Evolutionary conservation across 37 sponge, comb jelly and placozoan genomes (phyloP).

Genomic region (Chondrosia reniformis): DNA sequence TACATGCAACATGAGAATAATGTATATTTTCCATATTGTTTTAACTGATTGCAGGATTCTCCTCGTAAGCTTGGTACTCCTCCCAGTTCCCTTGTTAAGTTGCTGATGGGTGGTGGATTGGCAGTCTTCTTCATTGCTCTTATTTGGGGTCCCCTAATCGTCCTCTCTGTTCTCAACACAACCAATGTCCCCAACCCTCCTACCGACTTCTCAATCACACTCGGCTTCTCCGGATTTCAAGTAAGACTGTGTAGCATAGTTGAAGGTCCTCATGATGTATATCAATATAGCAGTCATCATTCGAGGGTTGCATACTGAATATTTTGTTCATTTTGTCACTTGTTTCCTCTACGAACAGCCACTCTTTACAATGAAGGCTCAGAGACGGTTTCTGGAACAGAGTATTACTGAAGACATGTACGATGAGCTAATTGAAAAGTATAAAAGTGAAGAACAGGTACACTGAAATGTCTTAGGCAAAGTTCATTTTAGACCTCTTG

Average conservation of each 20-base stretch:
- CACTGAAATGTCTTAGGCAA: background rate
- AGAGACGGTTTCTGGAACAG: background rate
- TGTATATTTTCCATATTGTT: background rate
- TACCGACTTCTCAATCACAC: conserved; percentile 18
- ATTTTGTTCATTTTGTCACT: too few species aligned
- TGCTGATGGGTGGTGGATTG: conserved; percentile 47
- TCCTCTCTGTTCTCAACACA: conserved; percentile 52
- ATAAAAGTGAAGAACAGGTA: background rate
- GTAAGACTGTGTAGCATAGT: too few species aligned
- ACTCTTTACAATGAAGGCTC: background rate
- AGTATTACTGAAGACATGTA: background rate
- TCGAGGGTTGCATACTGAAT: too few species aligned
- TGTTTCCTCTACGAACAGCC: background rate
- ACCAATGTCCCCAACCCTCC: conserved; percentile 59
- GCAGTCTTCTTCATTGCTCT: conserved; percentile 44
- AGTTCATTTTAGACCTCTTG: too few species aligned
- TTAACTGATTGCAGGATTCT: conserved; percentile 23
- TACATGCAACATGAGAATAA: background rate
- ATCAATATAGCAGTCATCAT: too few species aligned
- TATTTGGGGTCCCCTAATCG: conserved; percentile 80
- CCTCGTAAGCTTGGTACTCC: conserved; percentile 57
- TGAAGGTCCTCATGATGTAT: too few species aligned
- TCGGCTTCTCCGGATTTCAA: conserved; percentile 59
- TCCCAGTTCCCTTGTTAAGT: conserved; percentile 43
- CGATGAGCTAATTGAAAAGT: background rate